Evolutionary conservation across 2,113 vertebrate species (phyloP), one percentile per base, ranked within the genome.

Genomic region (Leiothrix lutea): DNA sequence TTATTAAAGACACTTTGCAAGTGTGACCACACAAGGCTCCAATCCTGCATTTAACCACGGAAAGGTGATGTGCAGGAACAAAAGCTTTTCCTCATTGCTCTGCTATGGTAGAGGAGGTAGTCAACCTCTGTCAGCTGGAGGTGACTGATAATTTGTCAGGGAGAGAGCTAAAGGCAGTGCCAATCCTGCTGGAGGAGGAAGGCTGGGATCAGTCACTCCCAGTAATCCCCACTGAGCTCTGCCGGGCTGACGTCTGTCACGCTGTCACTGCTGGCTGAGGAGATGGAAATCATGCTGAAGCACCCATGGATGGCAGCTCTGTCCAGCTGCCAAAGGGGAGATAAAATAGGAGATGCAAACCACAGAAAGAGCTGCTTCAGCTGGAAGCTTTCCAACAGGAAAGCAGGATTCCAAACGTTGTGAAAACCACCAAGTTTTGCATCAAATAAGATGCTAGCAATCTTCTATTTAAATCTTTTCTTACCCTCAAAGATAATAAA

Each of bases 21-120:
- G 60, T 14, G 31, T 1, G 1, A 44, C 24, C 35, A 31, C 1
- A 1, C 17, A 33, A 40, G 50, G 13, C 9, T 62, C 24, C 19
- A n/a, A 20, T 9, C 24, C 40, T 53, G 23, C 8, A 14, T 9
- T 56, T 70, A 42, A 10, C 38, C 48, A 26, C 2, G 53, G 65
- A 31, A 40, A 38, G 5, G 31, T 53, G 78, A 58, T 6, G 3
- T 42, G 33, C 24, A 65, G 6, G 35, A 70, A 28, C 36, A 66
- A 20, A 61, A 65, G 23, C 29, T 31, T 82, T 75, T 81, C 62
- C 45, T 82, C 24, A 6, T 7, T 47, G 51, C 33, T 42, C 12
- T 62, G 25, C 13, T 48, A 6, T 11, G 3, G 33, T 22, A 31
- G 69, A 85, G 56, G 47, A 73, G 50, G 19, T 38, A 38, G 14